Percentiles rank a stretch among this genome's conserved stretches.
phyloP scores from a whole-genome alignment of 2,113 vertebrate genomes.

The Lonchura striata region DNA sequence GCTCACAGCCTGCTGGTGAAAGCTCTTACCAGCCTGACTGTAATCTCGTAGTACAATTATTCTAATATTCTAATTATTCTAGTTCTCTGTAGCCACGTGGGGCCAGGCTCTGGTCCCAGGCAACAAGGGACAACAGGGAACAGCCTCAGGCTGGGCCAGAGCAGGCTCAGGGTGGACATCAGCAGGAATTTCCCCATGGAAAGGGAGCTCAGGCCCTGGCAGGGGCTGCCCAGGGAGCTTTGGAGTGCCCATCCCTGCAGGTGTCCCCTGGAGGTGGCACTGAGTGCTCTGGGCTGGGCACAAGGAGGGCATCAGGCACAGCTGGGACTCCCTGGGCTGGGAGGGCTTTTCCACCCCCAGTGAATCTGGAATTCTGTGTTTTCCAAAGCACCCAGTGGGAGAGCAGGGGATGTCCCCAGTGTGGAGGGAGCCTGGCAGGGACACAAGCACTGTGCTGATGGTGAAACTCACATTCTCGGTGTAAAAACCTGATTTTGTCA shows the following conservation, averaged over 20 bases:
- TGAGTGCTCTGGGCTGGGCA: not conserved
- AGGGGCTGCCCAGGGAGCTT: not conserved
- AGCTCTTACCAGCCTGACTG: accelerated
- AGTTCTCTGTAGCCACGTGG: not conserved
- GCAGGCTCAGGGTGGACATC: accelerated
- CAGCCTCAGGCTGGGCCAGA: accelerated
- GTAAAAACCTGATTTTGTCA: not conserved
- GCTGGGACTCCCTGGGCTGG: accelerated
- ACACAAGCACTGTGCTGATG: accelerated
- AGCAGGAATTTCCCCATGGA: not conserved
- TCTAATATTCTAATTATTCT: not conserved
- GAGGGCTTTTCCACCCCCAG: not conserved
- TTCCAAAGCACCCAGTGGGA: accelerated
- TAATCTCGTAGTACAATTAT: not conserved
- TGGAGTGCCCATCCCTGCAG: not conserved
- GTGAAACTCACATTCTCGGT: not conserved
- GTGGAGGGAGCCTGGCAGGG: not conserved
- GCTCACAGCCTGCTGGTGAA: not conserved
- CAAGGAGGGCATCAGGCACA: not conserved
- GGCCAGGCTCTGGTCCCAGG: not conserved
- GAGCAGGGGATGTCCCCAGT: not conserved
- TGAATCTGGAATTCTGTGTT: not conserved
- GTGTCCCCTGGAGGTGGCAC: not conserved
- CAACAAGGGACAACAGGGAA: not conserved
- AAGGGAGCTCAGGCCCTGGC: accelerated